Evolutionary conservation across 2,113 vertebrate species (phyloP), one percentile per base, ranked within the genome.

Genomic region (Vanacampus margaritifer): DNA sequence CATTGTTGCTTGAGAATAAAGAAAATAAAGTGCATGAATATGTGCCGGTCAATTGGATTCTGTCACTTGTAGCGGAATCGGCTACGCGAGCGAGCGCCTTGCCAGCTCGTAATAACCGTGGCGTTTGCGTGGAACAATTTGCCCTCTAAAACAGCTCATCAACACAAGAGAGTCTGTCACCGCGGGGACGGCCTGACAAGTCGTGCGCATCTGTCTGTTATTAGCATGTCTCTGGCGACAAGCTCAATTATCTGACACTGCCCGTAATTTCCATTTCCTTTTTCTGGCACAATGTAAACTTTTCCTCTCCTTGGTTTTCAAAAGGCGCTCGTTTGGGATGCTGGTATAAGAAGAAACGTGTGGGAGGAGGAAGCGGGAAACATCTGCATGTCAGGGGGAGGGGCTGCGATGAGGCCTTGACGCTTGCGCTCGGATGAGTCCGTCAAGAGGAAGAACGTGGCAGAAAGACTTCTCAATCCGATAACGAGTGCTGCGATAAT

Each of bases 161-260:
- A 93, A 88, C 90, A 84, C 88, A 84, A 82, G 90, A 90, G 91
- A 92, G 91, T 92, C 92, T 93, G 92, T 92, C 92, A 93, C 90
- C 89, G 87, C 73, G 86, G 86, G 84, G 89, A 86, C 85, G 79
- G 91, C 92, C 87, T 93, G 92, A 93, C 91, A 92, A 88, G 85
- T 91, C 91, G 90, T 91, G 87, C 87, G 89, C 87, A 88, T 92
- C 91, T 45, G 89, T 86, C 91, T 93, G 91, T 93, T 92, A 93
- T 93, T 93, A 93, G 90, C 92, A 85, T 89, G 91, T 93, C 92
- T 93, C 90, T 90, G 84, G 88, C 92, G 92, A 93, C 92, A 93
- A 92, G 92, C 92, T 91, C 91, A 93, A 93, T 93, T 93, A 93
- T 93, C 91, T 90, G 90, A 92, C 91, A 92, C 92, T 91, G 91